Percentiles rank a stretch among this genome's conserved stretches.
phyloP scores from a whole-genome alignment of 2,797 vertebrate species.

The Craterocephalus amniculus region DNA sequence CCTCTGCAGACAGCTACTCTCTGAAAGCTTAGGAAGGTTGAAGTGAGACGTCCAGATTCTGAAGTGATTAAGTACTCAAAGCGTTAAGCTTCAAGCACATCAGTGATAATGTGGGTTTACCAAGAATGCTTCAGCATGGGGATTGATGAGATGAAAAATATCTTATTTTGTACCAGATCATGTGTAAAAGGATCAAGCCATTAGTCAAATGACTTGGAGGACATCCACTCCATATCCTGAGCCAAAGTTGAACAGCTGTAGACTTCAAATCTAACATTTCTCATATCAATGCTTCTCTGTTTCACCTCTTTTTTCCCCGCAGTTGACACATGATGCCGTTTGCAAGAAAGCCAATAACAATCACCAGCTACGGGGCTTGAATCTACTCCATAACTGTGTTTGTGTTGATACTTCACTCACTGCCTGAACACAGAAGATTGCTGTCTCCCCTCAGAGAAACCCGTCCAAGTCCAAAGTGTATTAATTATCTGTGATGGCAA shows the following conservation, averaged over 20 bases:
- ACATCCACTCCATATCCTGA: background rate
- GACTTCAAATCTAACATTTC: background rate
- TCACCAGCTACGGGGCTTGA: slow-evolving; percentile 8
- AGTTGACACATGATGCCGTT: slow-evolving; percentile 2
- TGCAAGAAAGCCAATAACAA: background rate
- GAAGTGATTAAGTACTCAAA: no score
- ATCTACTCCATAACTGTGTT: background rate
- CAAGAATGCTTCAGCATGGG: background rate
- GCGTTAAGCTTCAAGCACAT: background rate
- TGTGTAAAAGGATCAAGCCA: no score
- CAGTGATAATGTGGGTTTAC: background rate
- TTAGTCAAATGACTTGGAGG: background rate
- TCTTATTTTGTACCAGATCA: no score
- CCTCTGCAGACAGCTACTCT: no score
- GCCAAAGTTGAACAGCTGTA: background rate
- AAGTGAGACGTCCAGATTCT: background rate
- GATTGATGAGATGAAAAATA: background rate
- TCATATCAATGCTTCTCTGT: background rate
- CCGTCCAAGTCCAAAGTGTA: background rate
- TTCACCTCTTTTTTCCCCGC: background rate
- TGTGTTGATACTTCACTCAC: background rate
- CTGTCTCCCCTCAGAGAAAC: background rate
- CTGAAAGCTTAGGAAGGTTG: background rate
- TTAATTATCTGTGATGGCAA: background rate
- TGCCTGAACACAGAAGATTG: background rate